These are phyloP conservation scores for Apotomis betuletana DNA, from an alignment of 2,888 invertebrate species.

Conservation along the genomic window DNA sequence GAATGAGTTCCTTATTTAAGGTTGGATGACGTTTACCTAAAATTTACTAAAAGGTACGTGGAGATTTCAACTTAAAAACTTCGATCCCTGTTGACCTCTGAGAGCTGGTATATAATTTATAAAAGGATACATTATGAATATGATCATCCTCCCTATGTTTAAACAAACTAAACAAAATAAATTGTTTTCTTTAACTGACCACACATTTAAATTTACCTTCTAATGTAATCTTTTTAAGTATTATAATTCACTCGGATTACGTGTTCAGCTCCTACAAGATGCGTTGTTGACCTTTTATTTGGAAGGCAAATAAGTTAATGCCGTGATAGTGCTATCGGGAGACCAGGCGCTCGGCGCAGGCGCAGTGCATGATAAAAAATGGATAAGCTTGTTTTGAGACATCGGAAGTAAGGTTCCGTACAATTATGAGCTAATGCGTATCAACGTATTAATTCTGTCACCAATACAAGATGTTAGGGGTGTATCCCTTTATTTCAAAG, in stretches of 20 bases:
- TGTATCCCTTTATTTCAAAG: no score
- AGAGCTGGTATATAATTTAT: no score
- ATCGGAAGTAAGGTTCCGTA: slow-evolving; percentile 5
- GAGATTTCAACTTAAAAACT: no score
- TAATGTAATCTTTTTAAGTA: slow-evolving; percentile 35
- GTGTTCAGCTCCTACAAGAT: slow-evolving; percentile 26
- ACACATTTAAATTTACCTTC: slow-evolving; percentile 33
- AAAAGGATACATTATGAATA: no score
- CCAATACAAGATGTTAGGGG: no score
- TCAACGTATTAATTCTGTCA: no score
- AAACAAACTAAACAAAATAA: not conserved
- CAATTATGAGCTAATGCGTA: not conserved
- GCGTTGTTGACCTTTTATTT: slow-evolving; percentile 38
- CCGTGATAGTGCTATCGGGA: slow-evolving; percentile 28
- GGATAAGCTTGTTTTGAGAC: slow-evolving; percentile 3
- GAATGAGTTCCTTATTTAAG: no score
- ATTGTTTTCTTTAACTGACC: slow-evolving; percentile 19
- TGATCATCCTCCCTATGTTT: no score
- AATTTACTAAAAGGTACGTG: no score
- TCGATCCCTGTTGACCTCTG: no score
- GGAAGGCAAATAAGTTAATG: slow-evolving; percentile 25
- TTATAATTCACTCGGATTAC: slow-evolving; percentile 37
- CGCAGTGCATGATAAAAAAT: slow-evolving; percentile 29
- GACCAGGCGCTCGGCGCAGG: slow-evolving; percentile 11
- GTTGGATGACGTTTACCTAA: no score